These are phyloP conservation scores for Craterocephalus amniculus DNA, from an alignment of 2,797 vertebrate species.

Conservation along the genomic window DNA sequence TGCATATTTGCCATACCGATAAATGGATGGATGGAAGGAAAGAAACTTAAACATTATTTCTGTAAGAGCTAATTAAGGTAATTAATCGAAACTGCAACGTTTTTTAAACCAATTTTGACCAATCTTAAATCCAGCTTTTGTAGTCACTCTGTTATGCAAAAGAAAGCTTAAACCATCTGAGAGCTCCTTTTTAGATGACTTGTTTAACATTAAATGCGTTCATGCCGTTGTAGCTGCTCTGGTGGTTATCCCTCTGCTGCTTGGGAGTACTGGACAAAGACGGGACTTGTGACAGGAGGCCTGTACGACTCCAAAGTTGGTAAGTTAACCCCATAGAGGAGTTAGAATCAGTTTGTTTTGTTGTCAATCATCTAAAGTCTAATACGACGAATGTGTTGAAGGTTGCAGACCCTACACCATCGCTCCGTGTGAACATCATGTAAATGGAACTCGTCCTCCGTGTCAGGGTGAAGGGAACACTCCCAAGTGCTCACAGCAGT, in stretches of 20 bases:
- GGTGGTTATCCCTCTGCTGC: constrained; percentile 88
- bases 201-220: background rate
- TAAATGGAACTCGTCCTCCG: constrained; percentile 88
- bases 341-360: background rate
- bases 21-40: no score
- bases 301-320: constrained; percentile 88
- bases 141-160: background rate
- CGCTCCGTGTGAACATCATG: constrained; percentile 91
- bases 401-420: constrained; percentile 93
- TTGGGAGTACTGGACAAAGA: constrained; percentile 90
- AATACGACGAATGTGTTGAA: constrained; percentile 55
- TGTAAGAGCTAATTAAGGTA: no score
- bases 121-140: background rate
- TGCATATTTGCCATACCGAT: background rate
- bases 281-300: constrained; percentile 92
- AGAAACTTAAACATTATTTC: no score
- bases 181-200: background rate
- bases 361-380: background rate
- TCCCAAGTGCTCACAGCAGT: constrained; percentile 83
- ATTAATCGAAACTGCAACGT: no score
- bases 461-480: constrained; percentile 87
- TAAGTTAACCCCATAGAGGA: constrained; percentile 47
- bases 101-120: background rate
- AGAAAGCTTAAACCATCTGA: background rate
- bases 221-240: constrained; percentile 81